Evolutionary conservation across 2,797 vertebrate species (phyloP), one percentile per base, ranked within the genome.

Genomic region (Synaphobranchus kaupii): DNA sequence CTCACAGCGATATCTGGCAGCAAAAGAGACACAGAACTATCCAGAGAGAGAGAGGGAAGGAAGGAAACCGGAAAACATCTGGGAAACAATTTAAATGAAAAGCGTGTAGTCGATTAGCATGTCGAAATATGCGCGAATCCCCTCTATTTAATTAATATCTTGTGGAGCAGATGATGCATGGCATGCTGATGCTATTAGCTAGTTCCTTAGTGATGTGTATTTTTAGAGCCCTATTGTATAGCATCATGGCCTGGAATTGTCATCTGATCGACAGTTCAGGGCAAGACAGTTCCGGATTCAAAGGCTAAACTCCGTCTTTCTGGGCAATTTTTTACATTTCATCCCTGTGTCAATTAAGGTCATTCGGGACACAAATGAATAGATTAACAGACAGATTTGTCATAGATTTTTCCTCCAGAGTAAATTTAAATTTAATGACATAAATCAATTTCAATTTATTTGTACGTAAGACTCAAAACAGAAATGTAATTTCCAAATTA

Each of bases 311-410:
- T 90, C 90, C 44, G 88, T 89, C 93, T 93, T 90, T 93, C 87
- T 88, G 34, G 85, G 87, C 4, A 48, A 89, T 92, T 84, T 89
- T 89, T 89, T 86, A 39, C 54, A 85, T 94, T 92, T 94, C 90
- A 94, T 92, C 90, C 91, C 90, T 89, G 90, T 88, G 92, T 93
- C 89, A 91, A 92, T 93, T 94, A 90, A 82, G 87, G 85, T 89
- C 84, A 81, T 89, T 89, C 91, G 90, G 90, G 90, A 81, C 91
- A 90, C 91, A 94, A 94, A 94, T 94, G 89, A 89, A 92, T 95
- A 92, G 94, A 90, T 85, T 87, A 93, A 93, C 92, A 93, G 92
- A 82, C 87, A 68, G 20, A 31, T 39, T 34, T 39, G 20, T 34
- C 10, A 39, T 39, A 39, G 0, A 12, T 13, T 39, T 39, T 78